These are phyloP conservation scores for Thymelicus acteon DNA, from an alignment of 2,888 invertebrate species.

Conservation along the genomic window DNA sequence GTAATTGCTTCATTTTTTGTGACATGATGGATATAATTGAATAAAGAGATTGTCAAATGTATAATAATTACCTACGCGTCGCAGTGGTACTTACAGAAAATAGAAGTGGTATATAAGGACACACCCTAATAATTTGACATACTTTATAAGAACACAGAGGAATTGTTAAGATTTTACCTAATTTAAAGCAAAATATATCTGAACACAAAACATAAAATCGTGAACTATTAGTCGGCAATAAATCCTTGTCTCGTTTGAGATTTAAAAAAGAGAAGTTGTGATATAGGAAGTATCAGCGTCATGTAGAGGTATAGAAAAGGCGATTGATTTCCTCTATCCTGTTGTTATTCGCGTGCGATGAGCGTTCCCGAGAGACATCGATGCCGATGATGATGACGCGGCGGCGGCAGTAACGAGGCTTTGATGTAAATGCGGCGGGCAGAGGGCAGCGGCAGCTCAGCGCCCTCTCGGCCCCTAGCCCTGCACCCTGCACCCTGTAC, in stretches of 20 bases:
- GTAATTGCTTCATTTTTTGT: not conserved
- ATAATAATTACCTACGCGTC: too few relatives aligned
- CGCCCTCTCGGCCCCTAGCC: slow-evolving; percentile 41
- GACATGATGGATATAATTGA: not conserved
- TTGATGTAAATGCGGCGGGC: slow-evolving; percentile 71
- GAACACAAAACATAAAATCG: too few relatives aligned
- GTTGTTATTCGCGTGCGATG: slow-evolving; percentile 19
- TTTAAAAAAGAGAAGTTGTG: not conserved
- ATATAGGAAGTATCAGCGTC: not conserved
- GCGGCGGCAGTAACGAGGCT: slow-evolving; percentile 68
- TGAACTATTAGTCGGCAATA: too few relatives aligned
- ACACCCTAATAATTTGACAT: too few relatives aligned
- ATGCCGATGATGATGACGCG: slow-evolving; percentile 52
- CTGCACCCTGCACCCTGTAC: slow-evolving; percentile 3
- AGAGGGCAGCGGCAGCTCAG: slow-evolving; percentile 50
- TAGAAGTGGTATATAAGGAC: too few relatives aligned
- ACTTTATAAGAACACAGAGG: too few relatives aligned
- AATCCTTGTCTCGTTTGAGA: not conserved
- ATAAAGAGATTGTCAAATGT: too few relatives aligned
- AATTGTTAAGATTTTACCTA: too few relatives aligned
- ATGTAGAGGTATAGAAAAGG: not conserved
- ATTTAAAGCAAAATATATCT: too few relatives aligned
- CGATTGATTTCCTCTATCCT: slow-evolving; percentile 10
- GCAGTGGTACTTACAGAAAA: too few relatives aligned
- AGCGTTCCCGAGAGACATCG: slow-evolving; percentile 37